phyloP scores from a whole-genome alignment of 2,888 invertebrate species.

The Pherbina coryleti region DNA sequence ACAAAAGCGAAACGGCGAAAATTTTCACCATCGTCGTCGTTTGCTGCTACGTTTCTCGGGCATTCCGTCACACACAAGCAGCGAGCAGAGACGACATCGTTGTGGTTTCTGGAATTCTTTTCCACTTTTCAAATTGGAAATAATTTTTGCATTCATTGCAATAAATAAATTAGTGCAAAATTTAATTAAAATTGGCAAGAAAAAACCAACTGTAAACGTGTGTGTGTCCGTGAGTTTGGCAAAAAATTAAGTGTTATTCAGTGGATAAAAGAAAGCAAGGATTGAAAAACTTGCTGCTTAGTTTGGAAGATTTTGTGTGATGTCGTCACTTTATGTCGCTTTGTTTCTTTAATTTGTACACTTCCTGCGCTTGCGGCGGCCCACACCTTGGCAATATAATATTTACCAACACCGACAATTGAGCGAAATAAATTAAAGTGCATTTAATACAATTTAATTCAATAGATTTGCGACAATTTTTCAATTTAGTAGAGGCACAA shows the following conservation, averaged over 20 bases:
- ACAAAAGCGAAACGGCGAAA: conserved; percentile 61
- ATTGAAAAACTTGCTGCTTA: conserved; percentile 20
- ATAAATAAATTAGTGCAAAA: conserved; percentile 34
- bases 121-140: conserved; percentile 24
- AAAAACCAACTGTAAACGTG: conserved; percentile 14
- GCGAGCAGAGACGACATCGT: conserved; percentile 47
- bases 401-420: background rate
- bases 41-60: conserved; percentile 40
- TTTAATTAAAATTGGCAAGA: conserved; percentile 25
- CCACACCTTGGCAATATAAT: background rate
- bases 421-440: conserved; percentile 13
- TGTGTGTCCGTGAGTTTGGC: background rate
- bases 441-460: conserved; percentile 38
- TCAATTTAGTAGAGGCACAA: conserved; percentile 34
- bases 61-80: conserved; percentile 58
- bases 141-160: conserved; percentile 16
- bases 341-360: conserved; percentile 39
- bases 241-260: conserved; percentile 31
- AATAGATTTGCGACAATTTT: conserved; percentile 40
- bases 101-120: conserved; percentile 24
- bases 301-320: conserved; percentile 33
- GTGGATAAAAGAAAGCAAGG: conserved; percentile 39
- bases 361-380: conserved; percentile 26
- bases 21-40: conserved; percentile 40
- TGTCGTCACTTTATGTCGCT: conserved; percentile 50